phyloP scores from a whole-genome alignment of 2,888 invertebrate genomes.

The Megastigmus dorsalis region DNA sequence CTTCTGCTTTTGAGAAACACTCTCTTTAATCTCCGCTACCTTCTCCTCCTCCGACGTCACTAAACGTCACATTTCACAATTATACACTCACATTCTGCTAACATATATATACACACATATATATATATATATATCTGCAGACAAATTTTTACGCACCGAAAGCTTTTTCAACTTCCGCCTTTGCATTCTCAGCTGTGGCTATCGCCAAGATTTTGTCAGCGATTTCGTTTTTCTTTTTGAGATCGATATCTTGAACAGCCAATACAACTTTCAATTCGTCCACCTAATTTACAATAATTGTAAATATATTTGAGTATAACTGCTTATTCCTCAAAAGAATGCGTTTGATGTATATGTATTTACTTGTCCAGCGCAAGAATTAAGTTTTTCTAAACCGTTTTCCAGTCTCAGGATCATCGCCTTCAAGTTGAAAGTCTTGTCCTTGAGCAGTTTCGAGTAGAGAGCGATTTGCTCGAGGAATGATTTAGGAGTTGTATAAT shows the following conservation, averaged over 20 bases:
- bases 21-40: slow-evolving; percentile 91
- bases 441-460: slow-evolving; percentile 83
- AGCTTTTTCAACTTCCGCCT: slow-evolving; percentile 91
- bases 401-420: slow-evolving; percentile 87
- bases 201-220: slow-evolving; percentile 92
- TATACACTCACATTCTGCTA: too few species aligned
- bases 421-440: slow-evolving; percentile 82
- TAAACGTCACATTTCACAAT: slow-evolving; percentile 56
- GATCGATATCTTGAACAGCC: slow-evolving; percentile 86
- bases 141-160: slow-evolving; percentile 76
- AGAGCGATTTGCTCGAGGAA: slow-evolving; percentile 94
- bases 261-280: slow-evolving; percentile 87
- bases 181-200: slow-evolving; percentile 92
- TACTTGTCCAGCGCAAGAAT: slow-evolving; percentile 89
- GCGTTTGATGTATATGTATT: too few species aligned
- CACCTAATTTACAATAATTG: slow-evolving; percentile 73
- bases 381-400: slow-evolving; percentile 91
- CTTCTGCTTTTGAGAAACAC: slow-evolving; percentile 88
- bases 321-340: too few species aligned
- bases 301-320: not conserved
- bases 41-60: slow-evolving; percentile 91
- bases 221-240: slow-evolving; percentile 91
- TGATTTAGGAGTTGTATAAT: slow-evolving; percentile 97
- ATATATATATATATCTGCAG: too few species aligned
- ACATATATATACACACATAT: too few species aligned